Percentiles rank a stretch among this genome's conserved stretches.
Conservation (phyloP, 2,797 vertebrate species). For the Podargus strigoides region DNA sequence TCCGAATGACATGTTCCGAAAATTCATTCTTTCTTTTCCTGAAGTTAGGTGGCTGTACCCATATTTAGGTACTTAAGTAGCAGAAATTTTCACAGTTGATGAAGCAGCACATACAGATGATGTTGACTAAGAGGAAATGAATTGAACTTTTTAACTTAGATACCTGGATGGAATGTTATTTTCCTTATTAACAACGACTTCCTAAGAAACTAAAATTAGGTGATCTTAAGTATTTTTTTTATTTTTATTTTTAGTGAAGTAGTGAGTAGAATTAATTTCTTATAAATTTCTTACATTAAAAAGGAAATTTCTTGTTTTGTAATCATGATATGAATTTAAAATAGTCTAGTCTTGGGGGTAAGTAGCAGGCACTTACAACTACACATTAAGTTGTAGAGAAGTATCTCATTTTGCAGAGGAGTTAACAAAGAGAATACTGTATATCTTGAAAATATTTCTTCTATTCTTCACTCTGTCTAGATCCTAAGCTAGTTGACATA, state of each 20-base stretch:
- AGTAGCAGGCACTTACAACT: neutral
- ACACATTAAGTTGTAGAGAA: neutral
- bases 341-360: neutral
- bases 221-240: neutral
- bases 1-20: neutral
- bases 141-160: neutral
- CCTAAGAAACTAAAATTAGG: neutral
- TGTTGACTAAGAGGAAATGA: neutral
- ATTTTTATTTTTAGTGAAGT: neutral
- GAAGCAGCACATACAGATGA: neutral
- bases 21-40: neutral
- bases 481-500: neutral
- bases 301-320: neutral
- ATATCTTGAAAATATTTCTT: neutral
- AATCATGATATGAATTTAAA: neutral
- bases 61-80: neutral
- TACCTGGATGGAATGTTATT: neutral
- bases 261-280: neutral
- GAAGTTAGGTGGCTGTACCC: neutral
- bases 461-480: neutral
- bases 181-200: neutral
- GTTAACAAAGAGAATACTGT: neutral
- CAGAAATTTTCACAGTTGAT: neutral
- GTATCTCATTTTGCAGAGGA: neutral
- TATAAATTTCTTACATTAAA: neutral